These are phyloP conservation scores for Hypomecis punctinalis DNA, from an alignment of 2,888 invertebrate genomes.

Conservation along the genomic window DNA sequence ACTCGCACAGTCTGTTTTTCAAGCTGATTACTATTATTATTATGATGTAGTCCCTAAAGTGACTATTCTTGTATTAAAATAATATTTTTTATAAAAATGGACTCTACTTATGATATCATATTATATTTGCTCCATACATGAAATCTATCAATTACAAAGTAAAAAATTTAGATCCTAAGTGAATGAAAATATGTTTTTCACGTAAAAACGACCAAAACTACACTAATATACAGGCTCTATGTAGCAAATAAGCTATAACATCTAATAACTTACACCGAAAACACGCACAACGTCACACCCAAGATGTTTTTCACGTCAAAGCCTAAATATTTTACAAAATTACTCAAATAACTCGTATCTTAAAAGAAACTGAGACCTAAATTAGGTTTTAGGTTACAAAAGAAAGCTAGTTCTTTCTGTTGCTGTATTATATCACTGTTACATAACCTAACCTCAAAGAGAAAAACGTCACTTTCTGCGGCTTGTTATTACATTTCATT, in stretches of 20 bases:
- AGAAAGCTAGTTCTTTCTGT: constrained; percentile 33
- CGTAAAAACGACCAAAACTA: too few species aligned
- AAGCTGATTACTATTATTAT: too few species aligned
- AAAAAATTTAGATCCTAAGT: too few species aligned
- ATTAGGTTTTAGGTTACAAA: constrained; percentile 13
- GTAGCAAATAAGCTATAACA: background rate
- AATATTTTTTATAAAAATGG: too few species aligned
- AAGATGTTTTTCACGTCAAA: background rate
- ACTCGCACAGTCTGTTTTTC: too few species aligned
- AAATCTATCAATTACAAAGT: too few species aligned
- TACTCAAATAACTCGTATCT: background rate
- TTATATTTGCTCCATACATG: too few species aligned
- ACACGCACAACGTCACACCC: constrained; percentile 20
- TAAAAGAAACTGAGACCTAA: background rate
- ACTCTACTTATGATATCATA: too few species aligned
- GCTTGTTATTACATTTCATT: background rate
- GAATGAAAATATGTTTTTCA: too few species aligned
- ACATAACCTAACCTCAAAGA: constrained; percentile 77
- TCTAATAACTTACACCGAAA: background rate
- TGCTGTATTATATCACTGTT: constrained; percentile 58
- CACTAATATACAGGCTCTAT: too few species aligned
- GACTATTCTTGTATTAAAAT: too few species aligned
- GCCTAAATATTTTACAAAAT: background rate
- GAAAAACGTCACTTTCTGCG: constrained; percentile 56
- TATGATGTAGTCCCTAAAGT: too few species aligned